Conservation (phyloP, 2,797 vertebrate genomes). For the Vespertilio murinus region DNA sequence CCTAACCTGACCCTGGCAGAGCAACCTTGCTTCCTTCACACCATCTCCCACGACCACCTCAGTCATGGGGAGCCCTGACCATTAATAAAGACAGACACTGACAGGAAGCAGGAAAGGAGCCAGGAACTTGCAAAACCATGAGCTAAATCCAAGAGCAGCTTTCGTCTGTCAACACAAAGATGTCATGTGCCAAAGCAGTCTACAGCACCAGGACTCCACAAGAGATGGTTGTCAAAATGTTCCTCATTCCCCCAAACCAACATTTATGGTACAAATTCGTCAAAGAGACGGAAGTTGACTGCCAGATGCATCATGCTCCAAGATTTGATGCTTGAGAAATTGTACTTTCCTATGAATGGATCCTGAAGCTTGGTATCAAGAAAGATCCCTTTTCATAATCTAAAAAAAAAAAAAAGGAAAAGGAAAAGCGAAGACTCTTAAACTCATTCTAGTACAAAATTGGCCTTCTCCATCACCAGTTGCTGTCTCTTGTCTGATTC, state of each 20-base stretch:
- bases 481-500: slow-evolving; percentile 32
- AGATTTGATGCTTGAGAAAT: slow-evolving; percentile 8
- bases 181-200: slow-evolving; percentile 25
- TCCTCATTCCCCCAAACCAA: not conserved
- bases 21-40: not conserved
- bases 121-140: slow-evolving; percentile 7
- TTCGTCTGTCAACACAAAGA: slow-evolving; percentile 45
- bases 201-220: not conserved
- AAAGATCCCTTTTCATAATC: slow-evolving; percentile 42
- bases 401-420: slow-evolving; percentile 53
- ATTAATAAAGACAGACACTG: not conserved
- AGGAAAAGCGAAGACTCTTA: slow-evolving; percentile 34
- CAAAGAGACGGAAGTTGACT: not conserved
- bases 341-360: not conserved
- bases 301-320: not conserved
- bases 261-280: not conserved
- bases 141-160: slow-evolving; percentile 34
- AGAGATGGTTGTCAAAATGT: slow-evolving; percentile 17
- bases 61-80: not conserved
- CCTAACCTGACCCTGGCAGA: not conserved
- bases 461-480: slow-evolving; percentile 22
- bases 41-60: not conserved
- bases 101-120: slow-evolving; percentile 2
- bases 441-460: not conserved
- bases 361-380: slow-evolving; percentile 37